Conservation (phyloP, 2,797 vertebrate genomes). For the Syngnathus rostellatus region DNA sequence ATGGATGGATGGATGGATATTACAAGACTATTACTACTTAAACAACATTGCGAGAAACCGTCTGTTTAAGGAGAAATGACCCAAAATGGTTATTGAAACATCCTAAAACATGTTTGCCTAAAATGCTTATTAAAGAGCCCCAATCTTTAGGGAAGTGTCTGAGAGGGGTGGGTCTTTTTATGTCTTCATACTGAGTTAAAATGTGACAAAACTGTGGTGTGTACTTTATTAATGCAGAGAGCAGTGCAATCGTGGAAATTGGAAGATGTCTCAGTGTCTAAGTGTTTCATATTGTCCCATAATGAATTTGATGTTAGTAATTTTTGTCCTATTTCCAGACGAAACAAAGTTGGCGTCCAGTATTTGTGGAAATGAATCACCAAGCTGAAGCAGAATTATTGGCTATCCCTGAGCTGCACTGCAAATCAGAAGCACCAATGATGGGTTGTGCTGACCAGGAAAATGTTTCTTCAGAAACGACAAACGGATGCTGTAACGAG, state of each 20-base stretch:
- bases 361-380: conserved; percentile 50
- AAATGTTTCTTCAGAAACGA: not conserved
- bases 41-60: no score
- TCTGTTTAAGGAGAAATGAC: no score
- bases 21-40: no score
- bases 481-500: not conserved
- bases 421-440: not conserved
- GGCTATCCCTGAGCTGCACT: conserved; percentile 30
- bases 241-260: not conserved
- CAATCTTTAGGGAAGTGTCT: no score
- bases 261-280: not conserved
- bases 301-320: not conserved
- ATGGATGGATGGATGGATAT: no score
- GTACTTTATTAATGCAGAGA: no score
- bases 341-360: not conserved
- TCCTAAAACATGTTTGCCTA: no score
- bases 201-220: no score
- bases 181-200: no score
- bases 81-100: no score
- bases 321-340: conserved; percentile 26
- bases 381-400: conserved; percentile 64
- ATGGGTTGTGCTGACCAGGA: not conserved
- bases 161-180: no score
- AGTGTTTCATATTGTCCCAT: not conserved
- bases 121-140: no score